Conservation (phyloP, 2,113 vertebrate genomes). For the Paedocypris sp. region DNA sequence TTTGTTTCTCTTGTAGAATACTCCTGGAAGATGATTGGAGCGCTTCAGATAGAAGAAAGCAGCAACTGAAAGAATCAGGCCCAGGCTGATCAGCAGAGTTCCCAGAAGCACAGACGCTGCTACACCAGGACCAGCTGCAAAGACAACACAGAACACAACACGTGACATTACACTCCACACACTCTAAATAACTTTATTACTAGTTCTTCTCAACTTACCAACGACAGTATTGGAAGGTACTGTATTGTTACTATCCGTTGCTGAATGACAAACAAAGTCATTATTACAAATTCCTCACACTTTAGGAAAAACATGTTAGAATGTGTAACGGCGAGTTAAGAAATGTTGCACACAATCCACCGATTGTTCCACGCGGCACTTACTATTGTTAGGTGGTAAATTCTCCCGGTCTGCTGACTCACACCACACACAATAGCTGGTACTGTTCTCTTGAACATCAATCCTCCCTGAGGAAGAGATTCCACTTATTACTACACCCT, state of each 20-base stretch:
- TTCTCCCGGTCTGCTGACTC: slow-evolving; percentile 57
- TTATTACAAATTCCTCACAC: neutral
- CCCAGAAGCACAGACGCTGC: slow-evolving; percentile 83
- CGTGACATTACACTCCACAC: neutral
- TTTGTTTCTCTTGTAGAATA: slow-evolving; percentile 80
- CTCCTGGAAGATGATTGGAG: slow-evolving; percentile 70
- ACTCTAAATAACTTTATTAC: neutral
- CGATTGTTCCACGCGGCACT: slow-evolving; percentile 32
- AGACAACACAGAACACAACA: slow-evolving; percentile 1
- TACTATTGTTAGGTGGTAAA: slow-evolving; percentile 68
- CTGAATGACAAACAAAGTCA: slow-evolving; percentile 14
- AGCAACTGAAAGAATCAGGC: slow-evolving; percentile 85
- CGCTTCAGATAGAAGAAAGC: slow-evolving; percentile 96
- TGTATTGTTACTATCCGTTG: slow-evolving; percentile 49
- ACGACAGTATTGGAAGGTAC: slow-evolving; percentile 54
- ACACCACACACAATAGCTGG: slow-evolving; percentile 70
- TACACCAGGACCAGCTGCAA: slow-evolving; percentile 71
- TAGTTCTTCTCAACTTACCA: slow-evolving; percentile 46
- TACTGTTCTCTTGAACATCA: slow-evolving; percentile 66
- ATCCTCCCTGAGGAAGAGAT: slow-evolving; percentile 68
- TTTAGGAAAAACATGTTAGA: neutral
- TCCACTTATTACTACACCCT: neutral
- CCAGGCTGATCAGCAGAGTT: slow-evolving; percentile 77
- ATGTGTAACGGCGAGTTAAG: too few species aligned
- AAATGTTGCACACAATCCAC: neutral